A percentile compares a stretch with the other conserved stretches of the same genome.
Conservation (phyloP, 2,888 invertebrate genomes). For the Drosophila monieri region DNA sequence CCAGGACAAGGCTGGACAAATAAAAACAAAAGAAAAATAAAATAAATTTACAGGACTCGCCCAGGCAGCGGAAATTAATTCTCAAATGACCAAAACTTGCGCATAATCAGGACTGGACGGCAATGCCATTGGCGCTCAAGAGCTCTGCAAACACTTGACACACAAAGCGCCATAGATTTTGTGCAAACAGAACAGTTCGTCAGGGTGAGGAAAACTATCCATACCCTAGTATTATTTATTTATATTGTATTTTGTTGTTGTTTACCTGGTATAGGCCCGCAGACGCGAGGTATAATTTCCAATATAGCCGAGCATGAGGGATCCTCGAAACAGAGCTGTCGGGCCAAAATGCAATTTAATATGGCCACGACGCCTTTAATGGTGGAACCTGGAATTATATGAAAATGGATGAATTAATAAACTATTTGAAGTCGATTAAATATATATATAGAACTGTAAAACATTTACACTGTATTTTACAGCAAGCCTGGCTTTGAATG, state of each 20-base stretch:
- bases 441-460: too few species aligned
- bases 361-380: constrained; percentile 92
- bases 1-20: constrained; percentile 1
- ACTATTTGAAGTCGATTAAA: background rate
- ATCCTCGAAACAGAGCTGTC: constrained; percentile 95
- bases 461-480: background rate
- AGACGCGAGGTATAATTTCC: constrained; percentile 95
- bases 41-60: constrained; percentile 21
- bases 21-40: constrained; percentile 20
- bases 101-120: constrained; percentile 33
- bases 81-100: constrained; percentile 50
- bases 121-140: constrained; percentile 11
- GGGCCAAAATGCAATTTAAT: constrained; percentile 93
- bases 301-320: constrained; percentile 94
- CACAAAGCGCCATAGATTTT: constrained; percentile 33
- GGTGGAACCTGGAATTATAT: constrained; percentile 88
- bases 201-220: constrained; percentile 15
- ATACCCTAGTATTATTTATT: constrained; percentile 19
- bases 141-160: constrained; percentile 48
- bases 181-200: constrained; percentile 36
- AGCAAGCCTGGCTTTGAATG: background rate
- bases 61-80: constrained; percentile 29
- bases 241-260: constrained; percentile 4
- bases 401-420: background rate
- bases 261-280: constrained; percentile 95